Base-by-base conservation (phyloP, 1,140 invertebrate species). In the Lepidurus apus region DNA sequence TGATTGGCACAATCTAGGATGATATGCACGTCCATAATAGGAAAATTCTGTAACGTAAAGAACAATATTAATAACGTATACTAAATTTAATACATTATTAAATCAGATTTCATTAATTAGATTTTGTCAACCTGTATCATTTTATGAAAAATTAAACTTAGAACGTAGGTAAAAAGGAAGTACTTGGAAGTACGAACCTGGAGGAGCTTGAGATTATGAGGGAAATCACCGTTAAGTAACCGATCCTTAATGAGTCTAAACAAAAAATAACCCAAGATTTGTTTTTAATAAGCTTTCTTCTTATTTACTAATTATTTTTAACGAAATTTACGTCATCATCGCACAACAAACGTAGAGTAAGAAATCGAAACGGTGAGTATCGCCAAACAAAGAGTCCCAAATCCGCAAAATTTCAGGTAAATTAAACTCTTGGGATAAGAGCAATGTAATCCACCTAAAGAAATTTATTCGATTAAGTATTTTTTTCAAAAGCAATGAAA, bases 401-500 rank as follows among this genome's bases (percentile, higher is more conserved):
- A 98, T 93, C 81, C 96, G 89, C 82, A 98, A 90, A 0, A 98
- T 95, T 87, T 98, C 96, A 1, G 97, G 97, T 79, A 99, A 86
- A 43, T 94, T 92, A 87, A 99, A 99, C 86, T 99, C 97, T 88
- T 99, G 98, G 26, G 96, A 98, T 1, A 99, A 86, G 34, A 99
- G 85, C n/a, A 99, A 86, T 0, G 96, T 98, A 17, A 99, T 87
- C 97, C 97, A 99, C 83, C 95, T 93, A 84, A 79, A 87, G 86
- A 80, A 79, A 79, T 47, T 21, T 44, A 74, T 74, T 73, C 43
- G 3, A 44, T 43, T 80, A 42, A 78, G 26, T 74, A 26, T 42
- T 24, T 10, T 43, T 43, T 74, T 9, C 1, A 13, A 76, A 42
- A 76, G 75, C 34, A 42, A 21, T 44, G n/a, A 76, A 42, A 13